A percentile compares a stretch with the other conserved stretches of the same genome.
Evolutionary conservation across 23 tunicate species (phyloP).

Genomic region (Pegea sp.): DNA sequence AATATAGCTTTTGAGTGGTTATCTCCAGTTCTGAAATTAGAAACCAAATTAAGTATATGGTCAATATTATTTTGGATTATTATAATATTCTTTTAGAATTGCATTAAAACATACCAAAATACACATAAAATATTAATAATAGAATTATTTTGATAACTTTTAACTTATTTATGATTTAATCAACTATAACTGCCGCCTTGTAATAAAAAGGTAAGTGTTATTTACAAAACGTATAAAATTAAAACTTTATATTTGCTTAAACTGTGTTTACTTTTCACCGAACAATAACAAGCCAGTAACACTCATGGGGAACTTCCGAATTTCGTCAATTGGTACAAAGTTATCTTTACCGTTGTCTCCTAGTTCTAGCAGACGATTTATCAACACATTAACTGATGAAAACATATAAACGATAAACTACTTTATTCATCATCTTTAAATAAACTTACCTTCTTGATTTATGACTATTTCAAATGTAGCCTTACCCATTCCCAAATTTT

Average conservation of each 20-base stretch:
- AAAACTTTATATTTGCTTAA: too few relatives aligned
- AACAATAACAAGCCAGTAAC: conserved; percentile 43
- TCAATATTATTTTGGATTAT: too few relatives aligned
- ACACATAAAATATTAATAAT: too few relatives aligned
- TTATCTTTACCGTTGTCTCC: conserved; percentile 27
- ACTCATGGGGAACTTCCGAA: conserved; percentile 54
- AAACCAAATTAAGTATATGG: too few relatives aligned
- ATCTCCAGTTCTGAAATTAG: too few relatives aligned
- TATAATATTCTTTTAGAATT: too few relatives aligned
- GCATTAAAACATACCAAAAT: too few relatives aligned
- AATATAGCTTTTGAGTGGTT: too few relatives aligned
- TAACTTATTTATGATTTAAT: too few relatives aligned
- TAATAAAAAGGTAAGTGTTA: too few relatives aligned
- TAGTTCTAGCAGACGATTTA: conserved; percentile 27
- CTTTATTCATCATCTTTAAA: neutral
- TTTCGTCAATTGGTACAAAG: conserved; percentile 33
- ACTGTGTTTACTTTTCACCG: conserved; percentile 28
- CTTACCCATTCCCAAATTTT: conserved; percentile 81
- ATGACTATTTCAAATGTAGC: conserved; percentile 38
- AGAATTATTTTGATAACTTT: too few relatives aligned
- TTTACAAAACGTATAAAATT: neutral
- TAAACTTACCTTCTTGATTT: conserved; percentile 59
- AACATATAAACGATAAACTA: neutral
- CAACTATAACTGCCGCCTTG: too few relatives aligned
- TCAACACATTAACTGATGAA: conserved; percentile 24